Evolutionary conservation across 2,797 vertebrate species (phyloP).

Genomic region (Phaenicophaeus curvirostris): DNA sequence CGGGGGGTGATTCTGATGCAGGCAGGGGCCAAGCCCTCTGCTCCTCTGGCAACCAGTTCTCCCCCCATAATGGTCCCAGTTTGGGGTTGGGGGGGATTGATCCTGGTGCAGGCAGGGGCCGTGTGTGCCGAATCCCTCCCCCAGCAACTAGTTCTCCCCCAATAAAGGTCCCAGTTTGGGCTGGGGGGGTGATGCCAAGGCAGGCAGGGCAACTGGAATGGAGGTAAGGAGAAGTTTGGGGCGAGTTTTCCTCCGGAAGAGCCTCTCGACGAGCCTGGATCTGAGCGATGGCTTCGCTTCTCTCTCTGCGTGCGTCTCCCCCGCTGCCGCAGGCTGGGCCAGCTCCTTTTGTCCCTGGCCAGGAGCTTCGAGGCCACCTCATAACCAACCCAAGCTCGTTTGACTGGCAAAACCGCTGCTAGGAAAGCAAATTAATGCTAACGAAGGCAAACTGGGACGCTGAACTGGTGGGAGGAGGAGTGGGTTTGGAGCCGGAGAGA

Average conservation of each 20-base stretch:
- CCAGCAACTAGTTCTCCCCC: no score
- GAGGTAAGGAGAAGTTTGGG: background rate
- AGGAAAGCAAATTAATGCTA: background rate
- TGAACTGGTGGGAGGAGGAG: background rate
- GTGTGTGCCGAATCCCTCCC: no score
- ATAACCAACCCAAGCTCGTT: background rate
- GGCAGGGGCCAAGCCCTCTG: no score
- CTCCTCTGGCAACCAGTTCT: no score
- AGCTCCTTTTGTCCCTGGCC: background rate
- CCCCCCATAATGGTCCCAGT: background rate
- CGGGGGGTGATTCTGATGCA: no score
- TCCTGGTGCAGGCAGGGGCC: no score
- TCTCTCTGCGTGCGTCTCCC: background rate
- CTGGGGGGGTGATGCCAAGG: no score
- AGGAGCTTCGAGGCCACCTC: rapidly evolving
- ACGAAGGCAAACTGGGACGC: background rate
- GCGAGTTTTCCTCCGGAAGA: background rate
- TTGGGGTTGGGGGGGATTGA: background rate
- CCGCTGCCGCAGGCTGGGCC: background rate
- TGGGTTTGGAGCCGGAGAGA: background rate
- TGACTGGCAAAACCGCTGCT: background rate
- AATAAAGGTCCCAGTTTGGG: no score
- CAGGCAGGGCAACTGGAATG: background rate
- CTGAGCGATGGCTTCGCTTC: background rate
- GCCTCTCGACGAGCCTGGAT: rapidly evolving